Base-by-base conservation (phyloP, 2,888 invertebrate species). In the Xanthorhoe designata region DNA sequence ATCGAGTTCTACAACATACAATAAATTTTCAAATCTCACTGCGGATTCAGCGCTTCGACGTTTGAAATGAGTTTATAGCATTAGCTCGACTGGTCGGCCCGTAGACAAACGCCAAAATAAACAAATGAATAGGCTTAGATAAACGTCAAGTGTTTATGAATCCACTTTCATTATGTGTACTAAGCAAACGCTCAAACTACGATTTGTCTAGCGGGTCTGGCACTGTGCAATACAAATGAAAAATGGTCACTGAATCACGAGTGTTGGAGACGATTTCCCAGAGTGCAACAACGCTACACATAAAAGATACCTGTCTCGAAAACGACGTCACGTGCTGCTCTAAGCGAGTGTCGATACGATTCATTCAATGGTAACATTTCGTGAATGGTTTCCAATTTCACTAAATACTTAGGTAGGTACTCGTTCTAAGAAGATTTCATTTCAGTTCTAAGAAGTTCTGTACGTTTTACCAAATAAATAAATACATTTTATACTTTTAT, bases 161-260 rank as follows among this genome's bases (percentile, higher is more conserved):
- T 32, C 6, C 8, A 32, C 32, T 24, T 24, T 24, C 24, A 5
- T 5, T 0, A 32, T 13, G 13, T 42, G 38, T 42, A 42, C 38
- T 13, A 8, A n/a, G 24, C 24, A 19, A 13, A 51, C 24, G 24
- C 13, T 19, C 45, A n/a, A 42, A 58, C 38, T n/a, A 13, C 29
- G 8, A 18, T 35, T 42, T 55, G 51, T 56, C 52, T 57, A 57
- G 9, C 24, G 10, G 19, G 6, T 15, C 8, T 24, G 29, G 32
- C 45, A 81, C 80, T n/a, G 81, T 86, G 84, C 83, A 81, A 79
- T 83, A 83, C 80, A 78, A 78, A 86, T 86, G 87, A 88, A 82
- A 88, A 85, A 88, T 84, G 78, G 79, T 75, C 81, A 74, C 79
- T 89, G 88, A 88, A 88, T 89, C 87, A 87, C 81, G 75, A 74